phyloP scores from a whole-genome alignment of 2,797 vertebrate genomes.

The Melanotaenia parkinsoni region DNA sequence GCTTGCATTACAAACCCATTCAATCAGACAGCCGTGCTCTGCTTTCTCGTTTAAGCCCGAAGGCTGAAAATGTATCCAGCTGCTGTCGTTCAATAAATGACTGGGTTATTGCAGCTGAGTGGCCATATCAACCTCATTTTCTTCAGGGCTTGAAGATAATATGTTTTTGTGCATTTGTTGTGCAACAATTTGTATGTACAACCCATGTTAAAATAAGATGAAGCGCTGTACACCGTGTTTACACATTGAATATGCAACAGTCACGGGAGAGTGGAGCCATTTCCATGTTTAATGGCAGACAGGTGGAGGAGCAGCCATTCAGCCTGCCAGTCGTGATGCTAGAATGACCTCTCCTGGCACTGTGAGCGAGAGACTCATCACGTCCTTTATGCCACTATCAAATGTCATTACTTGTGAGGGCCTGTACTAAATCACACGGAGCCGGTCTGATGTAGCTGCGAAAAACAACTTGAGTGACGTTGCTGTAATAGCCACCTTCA shows the following conservation, averaged over 20 bases:
- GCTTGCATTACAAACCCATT: constrained; percentile 78
- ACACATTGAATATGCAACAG: constrained; percentile 58
- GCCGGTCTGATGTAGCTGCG: constrained; percentile 7
- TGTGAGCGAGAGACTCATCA: constrained; percentile 34
- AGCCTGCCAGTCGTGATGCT: constrained; percentile 25
- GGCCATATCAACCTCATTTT: constrained; percentile 60
- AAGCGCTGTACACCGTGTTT: constrained; percentile 20
- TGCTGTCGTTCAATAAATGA: constrained; percentile 62
- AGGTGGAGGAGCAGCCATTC: constrained; percentile 47
- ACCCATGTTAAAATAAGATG: constrained; percentile 39
- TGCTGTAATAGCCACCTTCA: constrained; percentile 22
- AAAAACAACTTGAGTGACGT: constrained; percentile 25
- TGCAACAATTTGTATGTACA: constrained; percentile 58
- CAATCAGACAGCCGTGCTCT: constrained; percentile 66
- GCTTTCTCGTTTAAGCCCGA: constrained; percentile 62
- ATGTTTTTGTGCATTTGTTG: constrained; percentile 45
- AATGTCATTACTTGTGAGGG: constrained; percentile 47
- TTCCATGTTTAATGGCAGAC: constrained; percentile 62
- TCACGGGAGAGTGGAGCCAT: constrained; percentile 51
- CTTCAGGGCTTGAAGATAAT: constrained; percentile 34
- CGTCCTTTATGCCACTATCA: constrained; percentile 35
- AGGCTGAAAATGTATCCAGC: constrained; percentile 68
- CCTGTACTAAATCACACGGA: constrained; percentile 29
- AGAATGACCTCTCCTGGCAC: constrained; percentile 56
- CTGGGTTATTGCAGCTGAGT: constrained; percentile 68